Evolutionary conservation across 2,888 invertebrate species (phyloP), one percentile per base, ranked within the genome.

Genomic region (Cheilosia vernalis): DNA sequence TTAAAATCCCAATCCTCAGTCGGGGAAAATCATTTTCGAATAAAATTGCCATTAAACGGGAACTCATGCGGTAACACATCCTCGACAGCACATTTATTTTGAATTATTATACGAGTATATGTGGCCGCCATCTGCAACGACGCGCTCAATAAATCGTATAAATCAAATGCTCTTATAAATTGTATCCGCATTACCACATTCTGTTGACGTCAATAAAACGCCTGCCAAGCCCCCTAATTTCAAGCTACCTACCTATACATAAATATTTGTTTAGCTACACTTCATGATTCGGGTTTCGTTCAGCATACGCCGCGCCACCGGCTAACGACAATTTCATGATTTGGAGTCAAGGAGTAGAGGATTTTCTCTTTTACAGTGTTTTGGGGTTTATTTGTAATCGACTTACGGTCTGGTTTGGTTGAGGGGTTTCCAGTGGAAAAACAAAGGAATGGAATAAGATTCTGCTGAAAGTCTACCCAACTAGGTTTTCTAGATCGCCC

Each of bases 121-220:
- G 51, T 47, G 61, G n/a, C 21, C 19, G 1, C 27, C 56, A 70
- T 58, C 47, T 70, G 70, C 51, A 51, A 17, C 13, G 49, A 40
- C 19, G 17, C 24, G 19, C 37, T 37, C 24, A 24, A 66, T 40
- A 42, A 27, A 51, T 37, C 51, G 33, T 58, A 27, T 73, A 80
- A 80, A 73, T 73, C 73, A 80, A 53, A 19, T 4, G n/a, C n/a
- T 69, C 30, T 24, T 19, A 37, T 17, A 37, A 13, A 17, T 3
- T 47, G 17, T 67, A 74, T 80, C 74, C 69, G 74, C 56, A 74
- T 69, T 74, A 74, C 74, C 69, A 69, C 56, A 69, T 69, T 74
- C 51, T 33, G 56, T 21, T 69, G 56, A 27, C 61, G 27, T 53
- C 33, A 42, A 47, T 47, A 42, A 21, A 40, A 17, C 49, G 6